Evolutionary conservation across 2,113 vertebrate species (phyloP).

Genomic region (Paratilapia polleni): DNA sequence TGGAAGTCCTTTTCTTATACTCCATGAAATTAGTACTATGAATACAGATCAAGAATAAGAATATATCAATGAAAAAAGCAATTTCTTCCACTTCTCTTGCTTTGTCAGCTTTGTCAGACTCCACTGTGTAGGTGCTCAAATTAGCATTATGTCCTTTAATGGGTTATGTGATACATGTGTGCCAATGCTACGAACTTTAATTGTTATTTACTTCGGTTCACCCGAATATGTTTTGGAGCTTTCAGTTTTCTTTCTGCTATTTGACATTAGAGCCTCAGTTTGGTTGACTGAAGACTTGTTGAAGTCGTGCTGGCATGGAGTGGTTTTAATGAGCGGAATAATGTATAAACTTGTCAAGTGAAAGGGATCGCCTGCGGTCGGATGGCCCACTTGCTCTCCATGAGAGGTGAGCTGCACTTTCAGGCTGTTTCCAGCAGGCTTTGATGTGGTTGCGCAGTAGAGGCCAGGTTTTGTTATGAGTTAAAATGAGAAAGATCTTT

Average conservation of each 20-base stretch:
- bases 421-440: slow-evolving; percentile 54
- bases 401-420: slow-evolving; percentile 82
- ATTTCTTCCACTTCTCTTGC: background rate
- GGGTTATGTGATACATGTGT: background rate
- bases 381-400: slow-evolving; percentile 82
- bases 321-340: slow-evolving; percentile 91
- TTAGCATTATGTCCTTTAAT: background rate
- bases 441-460: slow-evolving; percentile 59
- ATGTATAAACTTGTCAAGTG: slow-evolving; percentile 92
- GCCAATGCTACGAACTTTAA: background rate
- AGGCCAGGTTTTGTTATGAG: slow-evolving; percentile 54
- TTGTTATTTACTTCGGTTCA: background rate
- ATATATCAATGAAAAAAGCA: background rate
- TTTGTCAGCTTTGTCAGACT: background rate
- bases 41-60: background rate
- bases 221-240: slow-evolving; percentile 1
- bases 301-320: slow-evolving; percentile 84
- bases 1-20: background rate
- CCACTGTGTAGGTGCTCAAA: background rate
- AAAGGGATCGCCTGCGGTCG: slow-evolving; percentile 86
- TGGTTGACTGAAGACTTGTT: slow-evolving; percentile 81
- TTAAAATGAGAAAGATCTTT: slow-evolving; percentile 49
- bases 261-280: slow-evolving; percentile 22
- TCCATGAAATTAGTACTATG: background rate
- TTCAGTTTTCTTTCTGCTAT: slow-evolving; percentile 14